phyloP scores from a whole-genome alignment of 1,140 invertebrate genomes.

The Calliphora vicina region DNA sequence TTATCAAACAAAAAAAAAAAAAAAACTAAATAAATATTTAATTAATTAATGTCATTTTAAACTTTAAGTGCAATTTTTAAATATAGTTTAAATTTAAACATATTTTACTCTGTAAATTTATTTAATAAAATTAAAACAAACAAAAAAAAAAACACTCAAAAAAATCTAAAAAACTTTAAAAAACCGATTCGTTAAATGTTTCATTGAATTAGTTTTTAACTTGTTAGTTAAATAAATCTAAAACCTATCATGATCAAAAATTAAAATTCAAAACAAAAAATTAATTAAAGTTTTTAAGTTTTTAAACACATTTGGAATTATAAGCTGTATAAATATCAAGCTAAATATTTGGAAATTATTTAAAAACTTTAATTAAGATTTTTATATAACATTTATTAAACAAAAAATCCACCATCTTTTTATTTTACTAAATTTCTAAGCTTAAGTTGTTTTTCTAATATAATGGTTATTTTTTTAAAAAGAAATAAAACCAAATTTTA shows the following conservation, averaged over 20 bases:
- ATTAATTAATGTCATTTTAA: conserved; percentile 1
- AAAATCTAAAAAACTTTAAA: neutral
- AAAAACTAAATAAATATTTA: neutral
- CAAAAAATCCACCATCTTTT: neutral
- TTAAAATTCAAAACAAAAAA: neutral
- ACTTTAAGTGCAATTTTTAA: conserved; percentile 1
- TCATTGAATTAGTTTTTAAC: conserved; percentile 47
- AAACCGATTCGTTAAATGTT: conserved; percentile 61
- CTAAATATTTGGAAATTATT: neutral
- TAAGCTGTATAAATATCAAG: neutral
- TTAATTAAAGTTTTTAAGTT: neutral
- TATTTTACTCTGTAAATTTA: conserved; percentile 27
- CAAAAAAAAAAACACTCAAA: neutral
- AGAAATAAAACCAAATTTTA: neutral
- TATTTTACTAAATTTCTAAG: neutral
- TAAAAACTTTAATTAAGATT: neutral
- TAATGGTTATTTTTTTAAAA: neutral
- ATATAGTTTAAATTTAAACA: conserved; percentile 33
- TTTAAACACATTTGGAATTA: neutral
- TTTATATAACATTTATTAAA: neutral
- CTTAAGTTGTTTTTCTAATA: neutral
- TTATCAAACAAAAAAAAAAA: neutral
- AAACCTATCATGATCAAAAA: conserved; percentile 23
- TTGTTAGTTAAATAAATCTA: conserved; percentile 15
- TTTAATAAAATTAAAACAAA: conserved; percentile 2